Evolutionary conservation across 23 tunicate genomes (phyloP).

Genomic region (Halocynthia aurantium): DNA sequence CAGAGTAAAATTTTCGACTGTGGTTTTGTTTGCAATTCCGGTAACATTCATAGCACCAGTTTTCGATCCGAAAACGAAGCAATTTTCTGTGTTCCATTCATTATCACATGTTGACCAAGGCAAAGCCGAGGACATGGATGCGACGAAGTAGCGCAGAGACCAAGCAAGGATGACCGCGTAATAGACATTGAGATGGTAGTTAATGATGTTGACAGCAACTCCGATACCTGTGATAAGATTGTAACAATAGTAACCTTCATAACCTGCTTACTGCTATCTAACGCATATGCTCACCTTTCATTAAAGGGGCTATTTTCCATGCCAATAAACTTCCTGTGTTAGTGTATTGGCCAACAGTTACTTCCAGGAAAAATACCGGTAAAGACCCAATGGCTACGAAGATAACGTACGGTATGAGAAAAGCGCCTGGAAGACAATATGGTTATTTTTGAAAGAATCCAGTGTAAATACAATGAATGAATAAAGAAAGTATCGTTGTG

Average conservation of each 20-base stretch:
- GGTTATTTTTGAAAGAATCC: no score
- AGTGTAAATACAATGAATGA: no score
- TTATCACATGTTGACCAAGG: constrained; percentile 86
- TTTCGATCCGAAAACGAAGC: constrained; percentile 51
- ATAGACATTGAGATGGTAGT: constrained; percentile 73
- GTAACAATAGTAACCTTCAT: not conserved
- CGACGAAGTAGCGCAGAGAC: constrained; percentile 81
- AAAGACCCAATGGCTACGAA: constrained; percentile 74
- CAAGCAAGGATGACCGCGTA: constrained; percentile 90
- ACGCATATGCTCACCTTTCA: constrained; percentile 49
- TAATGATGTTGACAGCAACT: constrained; percentile 83
- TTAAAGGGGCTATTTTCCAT: constrained; percentile 65
- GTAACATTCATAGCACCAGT: not conserved
- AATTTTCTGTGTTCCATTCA: constrained; percentile 63
- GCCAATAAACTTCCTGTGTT: constrained; percentile 61
- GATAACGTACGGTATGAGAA: constrained; percentile 76
- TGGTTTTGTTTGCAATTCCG: not conserved
- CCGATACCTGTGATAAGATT: constrained; percentile 46
- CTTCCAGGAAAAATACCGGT: constrained; percentile 86
- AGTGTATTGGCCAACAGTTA: constrained; percentile 81
- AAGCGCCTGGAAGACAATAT: constrained; percentile 50
- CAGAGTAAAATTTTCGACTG: not conserved
- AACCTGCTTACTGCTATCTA: no score
- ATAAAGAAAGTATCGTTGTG: no score
- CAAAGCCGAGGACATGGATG: constrained; percentile 62